Evolutionary conservation across 1,140 invertebrate genomes (phyloP).

Genomic region (Conus ventricosus): DNA sequence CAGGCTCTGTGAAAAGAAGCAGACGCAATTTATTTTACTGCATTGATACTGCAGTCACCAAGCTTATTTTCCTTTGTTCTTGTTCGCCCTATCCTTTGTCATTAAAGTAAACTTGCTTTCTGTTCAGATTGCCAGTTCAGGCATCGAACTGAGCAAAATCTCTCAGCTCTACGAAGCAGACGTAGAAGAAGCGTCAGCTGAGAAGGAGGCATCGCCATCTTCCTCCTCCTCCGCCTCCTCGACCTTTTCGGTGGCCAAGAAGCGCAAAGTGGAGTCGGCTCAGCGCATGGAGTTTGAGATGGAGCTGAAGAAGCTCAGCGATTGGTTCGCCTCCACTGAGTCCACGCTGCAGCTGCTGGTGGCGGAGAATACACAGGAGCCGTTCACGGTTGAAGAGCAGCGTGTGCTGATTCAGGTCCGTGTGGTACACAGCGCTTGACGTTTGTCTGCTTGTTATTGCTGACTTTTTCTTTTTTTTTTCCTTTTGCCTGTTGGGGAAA

Average conservation of each 20-base stretch:
- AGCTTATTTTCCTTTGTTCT: too few species aligned
- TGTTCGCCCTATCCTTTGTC: too few species aligned
- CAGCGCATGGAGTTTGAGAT: conserved; percentile 77
- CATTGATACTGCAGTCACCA: too few species aligned
- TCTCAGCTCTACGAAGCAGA: conserved; percentile 50
- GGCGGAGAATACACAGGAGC: conserved; percentile 76
- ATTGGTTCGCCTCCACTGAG: conserved; percentile 80
- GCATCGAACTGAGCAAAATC: conserved; percentile 63
- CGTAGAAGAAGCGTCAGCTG: conserved; percentile 47
- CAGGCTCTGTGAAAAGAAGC: too few species aligned
- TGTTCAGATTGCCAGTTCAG: conserved; percentile 68
- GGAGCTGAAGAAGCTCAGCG: conserved; percentile 76
- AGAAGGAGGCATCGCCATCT: conserved; percentile 32
- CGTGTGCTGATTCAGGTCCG: conserved; percentile 77
- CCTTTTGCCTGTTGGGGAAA: background rate
- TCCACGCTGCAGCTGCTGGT: conserved; percentile 76
- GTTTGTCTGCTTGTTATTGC: too few species aligned
- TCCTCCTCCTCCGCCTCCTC: conserved; percentile 2
- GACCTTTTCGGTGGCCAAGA: conserved; percentile 54
- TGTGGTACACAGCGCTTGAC: background rate
- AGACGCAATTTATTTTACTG: too few species aligned
- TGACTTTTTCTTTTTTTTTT: background rate
- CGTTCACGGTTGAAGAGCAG: conserved; percentile 80
- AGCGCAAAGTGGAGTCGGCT: conserved; percentile 62
- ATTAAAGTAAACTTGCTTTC: too few species aligned